phyloP scores from a whole-genome alignment of 1,140 invertebrate genomes.

The Patella vulgata region DNA sequence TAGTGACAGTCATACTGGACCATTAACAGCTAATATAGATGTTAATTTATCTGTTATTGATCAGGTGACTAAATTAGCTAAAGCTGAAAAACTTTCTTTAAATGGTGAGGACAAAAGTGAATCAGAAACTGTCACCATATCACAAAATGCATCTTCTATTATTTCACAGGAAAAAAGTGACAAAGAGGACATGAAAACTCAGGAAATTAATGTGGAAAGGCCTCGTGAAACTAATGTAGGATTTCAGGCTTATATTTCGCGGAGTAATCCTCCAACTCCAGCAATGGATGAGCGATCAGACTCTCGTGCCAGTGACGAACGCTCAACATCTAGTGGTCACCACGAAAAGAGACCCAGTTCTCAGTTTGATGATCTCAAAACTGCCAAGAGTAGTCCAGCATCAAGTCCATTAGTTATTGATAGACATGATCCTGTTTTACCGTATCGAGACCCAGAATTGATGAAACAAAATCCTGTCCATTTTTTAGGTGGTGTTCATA shows the following conservation, averaged over 20 bases:
- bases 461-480: constrained; percentile 63
- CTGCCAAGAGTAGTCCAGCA: constrained; percentile 52
- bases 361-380: constrained; percentile 51
- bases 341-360: constrained; percentile 50
- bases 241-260: constrained; percentile 13
- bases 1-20: constrained; percentile 47
- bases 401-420: constrained; percentile 62
- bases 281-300: constrained; percentile 40
- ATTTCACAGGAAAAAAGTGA: constrained; percentile 4
- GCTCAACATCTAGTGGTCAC: constrained; percentile 40
- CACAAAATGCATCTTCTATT: constrained; percentile 19
- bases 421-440: constrained; percentile 54
- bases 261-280: constrained; percentile 24
- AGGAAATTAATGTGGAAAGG: constrained; percentile 7
- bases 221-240: background rate
- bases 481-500: constrained; percentile 8
- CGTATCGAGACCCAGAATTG: constrained; percentile 64
- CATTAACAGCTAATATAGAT: constrained; percentile 50
- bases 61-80: constrained; percentile 53
- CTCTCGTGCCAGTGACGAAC: constrained; percentile 49
- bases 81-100: constrained; percentile 40
- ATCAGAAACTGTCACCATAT: constrained; percentile 21
- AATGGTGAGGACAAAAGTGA: constrained; percentile 42
- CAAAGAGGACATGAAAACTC: constrained; percentile 10
- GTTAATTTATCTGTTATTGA: constrained; percentile 60